Base-by-base conservation (phyloP, 2,888 invertebrate species). In the Hoplodrina ambigua region DNA sequence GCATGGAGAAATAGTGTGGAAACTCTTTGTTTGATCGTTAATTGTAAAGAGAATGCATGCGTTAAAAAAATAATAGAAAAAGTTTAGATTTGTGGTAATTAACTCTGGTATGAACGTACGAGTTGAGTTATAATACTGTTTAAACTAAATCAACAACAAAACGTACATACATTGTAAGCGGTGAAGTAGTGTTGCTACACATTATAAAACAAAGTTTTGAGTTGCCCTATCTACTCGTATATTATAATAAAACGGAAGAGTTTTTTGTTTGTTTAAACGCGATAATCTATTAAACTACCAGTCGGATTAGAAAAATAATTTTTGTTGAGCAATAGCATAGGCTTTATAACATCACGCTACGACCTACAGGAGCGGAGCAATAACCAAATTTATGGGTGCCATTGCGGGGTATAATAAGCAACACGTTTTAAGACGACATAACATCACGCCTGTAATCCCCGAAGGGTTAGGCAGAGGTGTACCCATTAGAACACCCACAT, bases 1-100 rank as follows among this genome's bases (percentile, higher is more conserved):
- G 77, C 65, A 81, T 78, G 71, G 63, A 71, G 78, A 66, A 77
- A 77, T 76, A 81, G 69, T 70, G 82, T 71, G 78, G 62, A 70
- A 78, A 78, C 66, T 81, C 61, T 55, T 69, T 81, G 66, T 56
- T 52, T 44, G 60, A 57, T 80, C 69, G 52, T 68, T 57, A 77
- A 80, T 80, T 60, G 54, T 52, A 44, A 49, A 55, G 59, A 75
- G 80, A 75, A 75, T 75, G 75, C 61, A 58, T 60, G 81, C 52
- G 67, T 55, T 41, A 69, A 69, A 25, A 52, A 44, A 46, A 11
- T 53, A 37, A 37, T 37, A n/a, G 49, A 77, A 71, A 71, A 55
- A 44, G 46, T 41, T 65, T 41, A 41, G 41, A 59, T 59, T 75
- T 46, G 20, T 66, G 55, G 74, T 75, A 13, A 74, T 67, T 74